Evolutionary conservation across 2,113 vertebrate species (phyloP).

Genomic region (Syrmaticus mikado): DNA sequence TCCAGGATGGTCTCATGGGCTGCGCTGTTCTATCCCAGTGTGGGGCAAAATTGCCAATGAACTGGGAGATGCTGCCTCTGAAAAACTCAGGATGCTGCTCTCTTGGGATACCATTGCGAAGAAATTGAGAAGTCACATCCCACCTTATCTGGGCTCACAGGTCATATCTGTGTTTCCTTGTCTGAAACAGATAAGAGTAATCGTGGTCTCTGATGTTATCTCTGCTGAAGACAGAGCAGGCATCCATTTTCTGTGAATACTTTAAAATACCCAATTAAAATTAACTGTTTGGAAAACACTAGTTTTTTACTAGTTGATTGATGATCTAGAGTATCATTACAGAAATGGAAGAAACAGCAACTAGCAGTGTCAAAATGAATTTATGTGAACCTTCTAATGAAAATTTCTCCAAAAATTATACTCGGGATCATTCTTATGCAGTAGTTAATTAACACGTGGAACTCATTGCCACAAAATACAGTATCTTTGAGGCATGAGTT

Average conservation of each 20-base stretch:
- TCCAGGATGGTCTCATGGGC: neutral
- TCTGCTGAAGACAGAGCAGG: neutral
- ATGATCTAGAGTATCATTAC: neutral
- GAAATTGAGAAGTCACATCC: neutral
- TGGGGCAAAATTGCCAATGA: neutral
- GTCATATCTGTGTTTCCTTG: neutral
- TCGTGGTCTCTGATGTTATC: neutral
- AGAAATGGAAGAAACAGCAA: neutral
- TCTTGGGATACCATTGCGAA: neutral
- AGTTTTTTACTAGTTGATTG: slow-evolving; percentile 48
- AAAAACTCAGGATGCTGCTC: neutral
- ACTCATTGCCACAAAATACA: slow-evolving; percentile 69
- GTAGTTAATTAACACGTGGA: slow-evolving; percentile 70
- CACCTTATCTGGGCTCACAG: neutral
- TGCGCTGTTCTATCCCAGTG: neutral
- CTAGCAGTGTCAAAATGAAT: neutral
- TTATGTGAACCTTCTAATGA: slow-evolving; percentile 18
- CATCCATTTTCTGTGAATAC: slow-evolving; percentile 26
- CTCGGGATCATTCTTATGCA: slow-evolving; percentile 33
- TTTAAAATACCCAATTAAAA: slow-evolving; percentile 57
- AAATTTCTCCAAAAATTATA: slow-evolving; percentile 32
- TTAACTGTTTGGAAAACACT: slow-evolving; percentile 64
- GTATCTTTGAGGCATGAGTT: slow-evolving; percentile 73
- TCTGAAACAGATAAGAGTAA: neutral
- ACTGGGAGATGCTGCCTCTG: neutral